Evolutionary conservation across 2,888 invertebrate species (phyloP), one percentile per base, ranked within the genome.

Genomic region (Vanessa cardui): DNA sequence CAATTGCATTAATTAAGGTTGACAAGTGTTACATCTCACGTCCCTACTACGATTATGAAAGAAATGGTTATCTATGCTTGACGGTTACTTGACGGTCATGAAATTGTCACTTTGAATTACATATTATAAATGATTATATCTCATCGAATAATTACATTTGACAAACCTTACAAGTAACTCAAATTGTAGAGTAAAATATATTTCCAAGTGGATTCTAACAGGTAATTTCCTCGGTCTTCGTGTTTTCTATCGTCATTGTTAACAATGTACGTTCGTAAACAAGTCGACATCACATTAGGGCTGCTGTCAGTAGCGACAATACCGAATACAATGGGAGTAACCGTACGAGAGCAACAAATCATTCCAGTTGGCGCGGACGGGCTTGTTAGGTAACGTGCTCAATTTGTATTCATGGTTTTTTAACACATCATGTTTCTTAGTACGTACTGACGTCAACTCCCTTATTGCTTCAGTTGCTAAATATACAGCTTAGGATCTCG

Each of bases 291-390:
- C 39, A 45, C 63, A 47, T 60, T 49, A 59, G 56, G 26, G 59
- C 59, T 31, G 72, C 68, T 72, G 75, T 74, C 76, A 72, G 74
- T 74, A 73, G 73, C 77, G 61, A 76, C 75, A 76, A 76, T 74
- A 68, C 31, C 20, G 21, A 58, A 61, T 79, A 80, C 80, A 80
- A 80, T 79, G 67, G 78, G 39, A 72, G 78, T 77, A 82, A 80
- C 80, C 31, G 54, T 54, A 21, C 20, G 39, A 77, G 73, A 77
- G 76, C 77, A 69, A 85, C 83, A 85, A 85, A 85, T 85, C 83
- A 84, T 77, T 65, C 70, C 73, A 72, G 66, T 69, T 73, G 64
- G 73, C 72, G 75, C 76, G 69, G 74, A 71, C 72, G 73, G 74
- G 82, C 65, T 46, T 50, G 47, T 47, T 61, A 60, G 54, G 63